Conservation (phyloP, 2,113 vertebrate species). For the Apus apus region DNA sequence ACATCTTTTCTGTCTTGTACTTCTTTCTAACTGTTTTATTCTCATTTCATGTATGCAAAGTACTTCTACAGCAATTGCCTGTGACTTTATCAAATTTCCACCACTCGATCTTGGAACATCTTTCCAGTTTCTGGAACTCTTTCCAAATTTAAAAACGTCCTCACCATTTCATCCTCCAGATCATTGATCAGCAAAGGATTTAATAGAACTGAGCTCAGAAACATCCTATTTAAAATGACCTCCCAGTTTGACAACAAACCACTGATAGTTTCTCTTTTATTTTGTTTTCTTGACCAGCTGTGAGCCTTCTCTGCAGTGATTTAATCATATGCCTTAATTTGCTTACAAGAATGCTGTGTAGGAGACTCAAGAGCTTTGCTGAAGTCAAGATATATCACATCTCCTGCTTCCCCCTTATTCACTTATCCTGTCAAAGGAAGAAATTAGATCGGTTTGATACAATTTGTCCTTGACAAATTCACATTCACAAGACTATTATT, state of each 20-base stretch:
- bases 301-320: slow-evolving; percentile 48
- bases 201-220: neutral
- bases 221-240: neutral
- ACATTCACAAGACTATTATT: slow-evolving; percentile 57
- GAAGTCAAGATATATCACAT: slow-evolving; percentile 61
- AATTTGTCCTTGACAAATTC: slow-evolving; percentile 70
- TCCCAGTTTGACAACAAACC: neutral
- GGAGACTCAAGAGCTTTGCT: slow-evolving; percentile 35
- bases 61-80: neutral
- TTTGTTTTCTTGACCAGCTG: slow-evolving; percentile 37
- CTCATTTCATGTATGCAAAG: neutral
- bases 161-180: slow-evolving; percentile 7
- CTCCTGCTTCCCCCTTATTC: slow-evolving; percentile 54
- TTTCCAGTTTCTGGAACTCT: neutral
- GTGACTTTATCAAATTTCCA: neutral
- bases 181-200: neutral
- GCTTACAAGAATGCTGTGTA: slow-evolving; percentile 25
- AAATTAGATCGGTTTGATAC: slow-evolving; percentile 67
- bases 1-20: neutral
- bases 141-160: neutral
- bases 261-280: neutral
- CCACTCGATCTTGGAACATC: neutral
- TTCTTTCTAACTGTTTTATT: neutral
- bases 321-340: slow-evolving; percentile 61
- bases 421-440: slow-evolving; percentile 64